phyloP scores from a whole-genome alignment of 2,113 vertebrate species.

The Tachysurus fulvidraco region DNA sequence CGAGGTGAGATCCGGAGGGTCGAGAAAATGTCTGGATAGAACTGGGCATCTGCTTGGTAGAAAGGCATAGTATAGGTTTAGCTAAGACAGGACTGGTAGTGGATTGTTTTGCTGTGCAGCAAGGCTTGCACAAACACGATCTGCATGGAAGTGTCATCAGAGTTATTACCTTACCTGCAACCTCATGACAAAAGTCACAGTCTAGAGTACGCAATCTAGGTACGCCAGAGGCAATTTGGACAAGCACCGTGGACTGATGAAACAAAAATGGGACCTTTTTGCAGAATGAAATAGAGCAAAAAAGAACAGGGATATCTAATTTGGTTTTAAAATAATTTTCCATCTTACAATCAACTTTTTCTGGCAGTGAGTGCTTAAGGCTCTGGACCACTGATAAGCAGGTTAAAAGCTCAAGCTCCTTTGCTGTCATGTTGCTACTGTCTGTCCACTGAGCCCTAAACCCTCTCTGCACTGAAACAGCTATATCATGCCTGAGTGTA shows the following conservation, averaged over 20 bases:
- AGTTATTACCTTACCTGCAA: background rate
- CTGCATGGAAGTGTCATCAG: constrained; percentile 4
- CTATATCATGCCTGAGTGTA: background rate
- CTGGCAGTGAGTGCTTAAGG: background rate
- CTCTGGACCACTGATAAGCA: background rate
- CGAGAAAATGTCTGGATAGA: background rate
- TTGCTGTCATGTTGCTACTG: background rate
- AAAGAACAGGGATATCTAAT: background rate
- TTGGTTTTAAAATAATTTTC: background rate
- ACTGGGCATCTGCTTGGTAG: background rate
- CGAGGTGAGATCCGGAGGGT: too few relatives aligned
- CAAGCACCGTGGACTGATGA: background rate
- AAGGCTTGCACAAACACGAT: background rate
- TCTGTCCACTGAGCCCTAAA: background rate
- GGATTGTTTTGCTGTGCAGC: background rate
- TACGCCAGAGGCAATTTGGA: background rate
- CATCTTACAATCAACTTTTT: background rate
- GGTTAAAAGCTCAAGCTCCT: background rate
- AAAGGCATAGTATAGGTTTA: background rate
- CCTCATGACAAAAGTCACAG: background rate
- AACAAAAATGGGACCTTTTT: too few relatives aligned
- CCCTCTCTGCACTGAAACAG: background rate
- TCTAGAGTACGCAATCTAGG: background rate
- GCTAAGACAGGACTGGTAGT: background rate
- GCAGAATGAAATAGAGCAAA: background rate